These are phyloP conservation scores for Furcula furcula DNA, from an alignment of 2,888 invertebrate species.

Conservation along the genomic window DNA sequence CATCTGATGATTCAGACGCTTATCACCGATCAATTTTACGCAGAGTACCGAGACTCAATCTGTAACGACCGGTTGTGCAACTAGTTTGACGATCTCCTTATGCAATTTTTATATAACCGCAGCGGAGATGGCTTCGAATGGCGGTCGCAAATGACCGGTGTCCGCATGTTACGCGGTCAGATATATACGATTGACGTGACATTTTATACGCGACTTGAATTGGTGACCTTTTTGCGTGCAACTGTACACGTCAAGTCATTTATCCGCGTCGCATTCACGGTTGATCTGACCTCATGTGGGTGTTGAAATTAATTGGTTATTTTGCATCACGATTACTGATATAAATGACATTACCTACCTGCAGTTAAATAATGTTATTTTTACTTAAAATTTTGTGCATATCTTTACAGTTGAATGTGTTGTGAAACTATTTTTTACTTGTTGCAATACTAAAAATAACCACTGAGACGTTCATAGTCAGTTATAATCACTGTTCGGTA, in stretches of 20 bases:
- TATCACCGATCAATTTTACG: constrained; percentile 18
- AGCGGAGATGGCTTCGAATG: constrained; percentile 25
- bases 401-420: too few species aligned
- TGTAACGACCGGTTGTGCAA: constrained; percentile 38
- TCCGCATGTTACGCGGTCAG: constrained; percentile 51
- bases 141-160: constrained; percentile 52
- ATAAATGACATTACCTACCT: too few species aligned
- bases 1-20: constrained; percentile 6
- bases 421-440: too few species aligned
- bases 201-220: constrained; percentile 28
- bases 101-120: constrained; percentile 56
- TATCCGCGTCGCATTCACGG: constrained; percentile 1
- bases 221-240: constrained; percentile 19
- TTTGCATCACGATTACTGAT: too few species aligned
- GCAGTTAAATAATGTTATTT: too few species aligned
- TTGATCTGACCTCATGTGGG: constrained; percentile 13
- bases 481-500: too few species aligned
- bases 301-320: constrained; percentile 16
- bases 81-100: constrained; percentile 40
- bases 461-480: too few species aligned
- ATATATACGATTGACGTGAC: constrained; percentile 40
- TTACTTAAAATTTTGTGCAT: background rate
- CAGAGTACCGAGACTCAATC: constrained; percentile 15
- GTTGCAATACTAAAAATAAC: too few species aligned
- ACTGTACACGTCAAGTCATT: constrained; percentile 11